Evolutionary conservation across 1,140 invertebrate species (phyloP), one percentile per base, ranked within the genome.

Genomic region (Lerema accius): DNA sequence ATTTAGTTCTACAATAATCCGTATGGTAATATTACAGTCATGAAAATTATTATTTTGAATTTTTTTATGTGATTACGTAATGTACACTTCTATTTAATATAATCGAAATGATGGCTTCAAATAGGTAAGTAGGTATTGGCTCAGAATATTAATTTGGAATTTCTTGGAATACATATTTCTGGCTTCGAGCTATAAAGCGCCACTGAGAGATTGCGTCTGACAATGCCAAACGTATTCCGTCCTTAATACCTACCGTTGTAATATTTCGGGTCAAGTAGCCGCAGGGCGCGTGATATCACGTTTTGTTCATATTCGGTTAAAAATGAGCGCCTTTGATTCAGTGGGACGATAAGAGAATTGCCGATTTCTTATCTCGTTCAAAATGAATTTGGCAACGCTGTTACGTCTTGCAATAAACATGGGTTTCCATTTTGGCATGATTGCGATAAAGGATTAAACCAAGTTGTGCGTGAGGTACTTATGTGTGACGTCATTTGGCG

Each of bases 251-350:
- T 11, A 55, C 17, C 51, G 37, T 16, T 16, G 35, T 37, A 42
- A 53, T 53, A 39, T 39, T 46, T 58, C 55, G 66, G 65, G 70
- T 40, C 17, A 53, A 40, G 35, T 53, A 11, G 16, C 35, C 50
- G 39, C n/a, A 19, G 35, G 50, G 50, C 50, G 17, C 16, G 49
- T 40, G 16, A 53, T 53, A 39, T 71, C 55, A 59, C 65, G 53
- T 76, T 74, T 75, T 80, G 73, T 74, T 76, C 73, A 78, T 78
- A 80, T 73, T 74, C 63, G 63, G 71, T 75, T 71, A 76, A 80
- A 80, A 84, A 78, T 69, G 70, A 67, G 60, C 60, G 63, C 73
- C 69, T 72, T 68, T 78, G 79, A 81, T 82, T 67, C 66, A 65
- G 50, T 65, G 67, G 43, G 48, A 42, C 56, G 76, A 80, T 76